phyloP scores from a whole-genome alignment of 2,113 vertebrate genomes.

The Diadophis punctatus region DNA sequence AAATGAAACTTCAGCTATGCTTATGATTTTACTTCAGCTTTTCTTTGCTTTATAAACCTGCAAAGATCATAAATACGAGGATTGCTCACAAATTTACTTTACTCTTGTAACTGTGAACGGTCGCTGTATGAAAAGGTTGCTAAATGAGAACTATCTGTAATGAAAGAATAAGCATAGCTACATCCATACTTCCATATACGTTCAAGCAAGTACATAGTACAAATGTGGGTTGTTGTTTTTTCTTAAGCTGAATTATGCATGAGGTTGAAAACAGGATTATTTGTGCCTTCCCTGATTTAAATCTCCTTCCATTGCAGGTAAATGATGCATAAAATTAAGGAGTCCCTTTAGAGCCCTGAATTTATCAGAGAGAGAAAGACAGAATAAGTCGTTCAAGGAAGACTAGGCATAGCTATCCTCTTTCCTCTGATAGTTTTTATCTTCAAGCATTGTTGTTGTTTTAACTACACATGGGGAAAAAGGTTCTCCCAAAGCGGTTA shows the following conservation, averaged over 20 bases:
- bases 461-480: neutral
- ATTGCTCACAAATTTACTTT: neutral
- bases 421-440: neutral
- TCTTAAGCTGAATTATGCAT: neutral
- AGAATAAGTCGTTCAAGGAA: neutral
- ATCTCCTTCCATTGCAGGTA: neutral
- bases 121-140: neutral
- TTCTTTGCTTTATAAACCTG: neutral
- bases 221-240: neutral
- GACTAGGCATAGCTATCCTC: too few relatives aligned
- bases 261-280: neutral
- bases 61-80: neutral
- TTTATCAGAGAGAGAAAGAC: neutral
- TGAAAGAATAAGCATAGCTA: neutral
- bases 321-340: neutral
- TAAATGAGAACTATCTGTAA: neutral
- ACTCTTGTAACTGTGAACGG: neutral
- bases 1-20: neutral
- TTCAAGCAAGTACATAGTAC: neutral
- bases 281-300: neutral
- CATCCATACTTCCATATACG: neutral
- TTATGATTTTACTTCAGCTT: neutral
- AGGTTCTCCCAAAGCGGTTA: neutral
- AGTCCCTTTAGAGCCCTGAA: neutral
- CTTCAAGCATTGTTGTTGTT: neutral